A percentile compares a stretch with the other conserved stretches of the same genome.
phyloP scores from a whole-genome alignment of 2,888 invertebrate genomes.

The Parelbella ahira region DNA sequence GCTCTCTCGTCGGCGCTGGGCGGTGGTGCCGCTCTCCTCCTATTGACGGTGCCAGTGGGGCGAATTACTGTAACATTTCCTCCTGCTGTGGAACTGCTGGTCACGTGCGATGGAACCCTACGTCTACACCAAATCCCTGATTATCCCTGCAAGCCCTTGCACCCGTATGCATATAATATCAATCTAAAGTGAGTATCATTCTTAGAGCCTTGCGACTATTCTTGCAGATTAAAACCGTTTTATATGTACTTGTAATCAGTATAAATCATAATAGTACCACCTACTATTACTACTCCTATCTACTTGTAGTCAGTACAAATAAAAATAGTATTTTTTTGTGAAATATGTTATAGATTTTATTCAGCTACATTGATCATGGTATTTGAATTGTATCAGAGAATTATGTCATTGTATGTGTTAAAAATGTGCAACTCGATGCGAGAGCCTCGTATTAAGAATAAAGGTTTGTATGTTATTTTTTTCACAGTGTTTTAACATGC shows the following conservation, averaged over 20 bases:
- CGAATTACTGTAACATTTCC: conserved; percentile 84
- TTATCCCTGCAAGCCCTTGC: conserved; percentile 69
- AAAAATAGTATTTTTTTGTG: no score
- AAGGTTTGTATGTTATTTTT: conserved; percentile 7
- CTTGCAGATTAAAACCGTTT: no score
- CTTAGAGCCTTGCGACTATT: conserved; percentile 1
- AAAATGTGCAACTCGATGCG: no score
- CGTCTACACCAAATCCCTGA: conserved; percentile 65
- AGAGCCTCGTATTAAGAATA: no score
- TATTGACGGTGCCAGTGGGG: conserved; percentile 86
- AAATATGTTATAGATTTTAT: no score
- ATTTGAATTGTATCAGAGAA: no score
- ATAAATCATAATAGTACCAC: no score
- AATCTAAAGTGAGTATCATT: conserved; percentile 65
- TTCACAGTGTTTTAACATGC: conserved; percentile 70
- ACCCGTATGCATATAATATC: conserved; percentile 67
- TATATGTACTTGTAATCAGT: no score
- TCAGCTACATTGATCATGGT: no score
- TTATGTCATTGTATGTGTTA: no score
- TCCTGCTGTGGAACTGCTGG: conserved; percentile 78
- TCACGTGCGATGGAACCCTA: conserved; percentile 69
- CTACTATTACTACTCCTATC: no score
- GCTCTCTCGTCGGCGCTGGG: conserved; percentile 84
- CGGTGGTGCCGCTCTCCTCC: conserved; percentile 83
- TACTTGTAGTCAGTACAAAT: no score